Conservation (phyloP, 2,797 vertebrate genomes). For the Anguilla megastoma region DNA sequence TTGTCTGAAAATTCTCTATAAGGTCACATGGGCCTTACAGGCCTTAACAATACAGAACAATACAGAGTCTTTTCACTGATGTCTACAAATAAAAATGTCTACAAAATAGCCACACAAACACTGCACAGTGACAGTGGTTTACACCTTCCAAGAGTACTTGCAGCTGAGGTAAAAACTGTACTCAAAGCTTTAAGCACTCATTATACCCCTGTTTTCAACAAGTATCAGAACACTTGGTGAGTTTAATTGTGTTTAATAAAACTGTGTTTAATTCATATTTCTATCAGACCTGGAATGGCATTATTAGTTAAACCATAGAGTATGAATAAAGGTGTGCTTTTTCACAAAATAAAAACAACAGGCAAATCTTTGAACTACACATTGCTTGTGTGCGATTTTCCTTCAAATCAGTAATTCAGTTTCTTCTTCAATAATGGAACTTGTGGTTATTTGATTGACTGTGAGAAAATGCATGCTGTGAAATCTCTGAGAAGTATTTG, state of each 20-base stretch:
- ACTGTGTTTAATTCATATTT: background rate
- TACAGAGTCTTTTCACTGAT: background rate
- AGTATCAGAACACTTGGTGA: background rate
- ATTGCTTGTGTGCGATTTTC: background rate
- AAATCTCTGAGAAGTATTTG: background rate
- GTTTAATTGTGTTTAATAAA: too few relatives aligned
- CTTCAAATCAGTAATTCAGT: background rate
- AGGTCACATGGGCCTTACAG: background rate
- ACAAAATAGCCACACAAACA: background rate
- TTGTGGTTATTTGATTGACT: background rate
- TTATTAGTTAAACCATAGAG: background rate
- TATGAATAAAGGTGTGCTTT: background rate
- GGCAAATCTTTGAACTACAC: background rate
- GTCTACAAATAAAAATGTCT: background rate
- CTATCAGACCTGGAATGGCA: background rate
- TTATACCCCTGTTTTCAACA: background rate
- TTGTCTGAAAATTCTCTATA: background rate
- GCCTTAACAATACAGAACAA: background rate
- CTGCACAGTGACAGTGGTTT: background rate
- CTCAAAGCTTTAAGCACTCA: background rate
- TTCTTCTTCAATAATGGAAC: background rate
- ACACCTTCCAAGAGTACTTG: background rate
- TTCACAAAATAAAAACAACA: background rate
- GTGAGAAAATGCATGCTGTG: conserved; percentile 14
- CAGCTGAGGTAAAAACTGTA: background rate